These are phyloP conservation scores for Nyctibius bracteatus DNA, from an alignment of 2,113 vertebrate species.

Conservation along the genomic window DNA sequence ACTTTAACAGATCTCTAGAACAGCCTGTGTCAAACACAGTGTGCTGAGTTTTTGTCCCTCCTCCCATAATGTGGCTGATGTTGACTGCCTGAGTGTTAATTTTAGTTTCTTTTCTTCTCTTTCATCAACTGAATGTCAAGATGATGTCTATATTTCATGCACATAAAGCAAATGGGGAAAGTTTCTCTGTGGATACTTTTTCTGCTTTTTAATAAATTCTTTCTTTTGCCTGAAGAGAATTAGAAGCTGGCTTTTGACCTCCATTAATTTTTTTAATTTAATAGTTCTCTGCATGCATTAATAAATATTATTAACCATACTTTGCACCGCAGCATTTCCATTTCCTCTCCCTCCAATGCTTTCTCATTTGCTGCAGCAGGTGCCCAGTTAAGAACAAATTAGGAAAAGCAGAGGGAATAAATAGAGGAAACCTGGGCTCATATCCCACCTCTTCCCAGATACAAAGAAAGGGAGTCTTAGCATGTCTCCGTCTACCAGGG, in stretches of 20 bases:
- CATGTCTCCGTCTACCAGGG: not conserved
- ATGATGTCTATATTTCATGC: slow-evolving; percentile 60
- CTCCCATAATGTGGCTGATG: not conserved
- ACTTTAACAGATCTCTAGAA: slow-evolving; percentile 4
- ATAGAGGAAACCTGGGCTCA: not conserved
- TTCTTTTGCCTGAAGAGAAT: slow-evolving; percentile 63
- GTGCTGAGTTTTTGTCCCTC: not conserved
- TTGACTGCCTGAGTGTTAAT: slow-evolving; percentile 1
- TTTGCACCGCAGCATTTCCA: slow-evolving; percentile 1
- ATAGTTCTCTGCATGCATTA: slow-evolving; percentile 28
- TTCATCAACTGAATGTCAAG: slow-evolving; percentile 55
- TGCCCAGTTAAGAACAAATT: not conserved
- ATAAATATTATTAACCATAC: slow-evolving; percentile 13
- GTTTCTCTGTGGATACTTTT: slow-evolving; percentile 23
- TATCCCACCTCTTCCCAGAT: not conserved
- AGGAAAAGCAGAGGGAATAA: slow-evolving; percentile 20
- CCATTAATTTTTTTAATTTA: slow-evolving; percentile 67
- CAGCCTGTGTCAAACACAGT: not conserved
- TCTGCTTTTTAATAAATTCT: slow-evolving; percentile 50
- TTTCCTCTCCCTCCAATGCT: slow-evolving; percentile 1
- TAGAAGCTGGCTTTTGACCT: slow-evolving; percentile 57
- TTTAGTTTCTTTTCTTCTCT: slow-evolving; percentile 43
- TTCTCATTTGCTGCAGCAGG: slow-evolving; percentile 3
- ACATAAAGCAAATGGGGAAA: not conserved
- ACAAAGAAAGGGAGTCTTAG: not conserved